Evolutionary conservation across 2,797 vertebrate genomes (phyloP).

Genomic region (Artibeus lituratus): DNA sequence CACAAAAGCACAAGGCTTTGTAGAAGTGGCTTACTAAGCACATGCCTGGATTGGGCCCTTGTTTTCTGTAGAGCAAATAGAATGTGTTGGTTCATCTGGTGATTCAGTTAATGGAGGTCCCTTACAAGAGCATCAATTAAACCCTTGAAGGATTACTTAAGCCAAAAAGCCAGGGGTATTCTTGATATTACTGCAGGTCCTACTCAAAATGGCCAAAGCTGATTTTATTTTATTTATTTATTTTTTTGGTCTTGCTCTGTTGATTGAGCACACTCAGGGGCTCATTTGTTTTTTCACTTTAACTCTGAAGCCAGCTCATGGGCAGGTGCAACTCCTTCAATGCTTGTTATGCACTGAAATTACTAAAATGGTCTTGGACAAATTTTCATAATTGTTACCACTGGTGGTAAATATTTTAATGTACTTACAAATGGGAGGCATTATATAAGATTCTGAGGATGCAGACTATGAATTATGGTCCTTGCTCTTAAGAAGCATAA

Average conservation of each 20-base stretch:
- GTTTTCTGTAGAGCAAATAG: not conserved
- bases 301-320: not conserved
- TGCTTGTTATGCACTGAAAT: not conserved
- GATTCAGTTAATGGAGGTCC: not conserved
- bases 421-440: not conserved
- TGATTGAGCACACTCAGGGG: not conserved
- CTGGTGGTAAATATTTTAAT: not conserved
- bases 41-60: not conserved
- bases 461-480: not conserved
- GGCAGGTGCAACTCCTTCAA: not conserved
- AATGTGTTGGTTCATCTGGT: not conserved
- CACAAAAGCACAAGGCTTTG: not conserved
- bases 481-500: not conserved
- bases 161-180: not conserved
- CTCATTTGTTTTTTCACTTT: not conserved
- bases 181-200: not conserved
- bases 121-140: not conserved
- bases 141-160: not conserved
- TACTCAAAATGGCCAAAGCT: not conserved
- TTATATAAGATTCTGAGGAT: not conserved
- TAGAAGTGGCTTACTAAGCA: not conserved
- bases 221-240: not conserved
- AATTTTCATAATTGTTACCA: not conserved
- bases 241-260: not conserved
- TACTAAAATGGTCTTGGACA: not conserved